Conservation (phyloP, 2,797 vertebrate species). For the Leptodactylus fallax region DNA sequence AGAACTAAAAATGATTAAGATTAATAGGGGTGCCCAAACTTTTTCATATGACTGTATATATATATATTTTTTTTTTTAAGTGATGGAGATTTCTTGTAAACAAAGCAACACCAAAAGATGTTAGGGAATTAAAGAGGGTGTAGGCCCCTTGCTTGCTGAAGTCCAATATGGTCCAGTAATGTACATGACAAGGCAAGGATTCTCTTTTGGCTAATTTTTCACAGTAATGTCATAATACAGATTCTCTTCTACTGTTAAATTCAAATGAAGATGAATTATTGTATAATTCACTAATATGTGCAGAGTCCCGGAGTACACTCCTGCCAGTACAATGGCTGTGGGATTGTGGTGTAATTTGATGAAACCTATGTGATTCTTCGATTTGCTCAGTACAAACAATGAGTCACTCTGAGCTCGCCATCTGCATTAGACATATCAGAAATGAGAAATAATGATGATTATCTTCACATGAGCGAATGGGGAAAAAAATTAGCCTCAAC, state of each 20-base stretch:
- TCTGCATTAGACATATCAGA: constrained; percentile 11
- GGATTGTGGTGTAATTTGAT: constrained; percentile 22
- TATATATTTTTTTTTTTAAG: no score
- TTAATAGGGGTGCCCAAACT: no score
- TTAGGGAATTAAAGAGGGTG: neutral
- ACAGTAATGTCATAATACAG: neutral
- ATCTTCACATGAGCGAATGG: neutral
- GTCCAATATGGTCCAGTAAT: no score
- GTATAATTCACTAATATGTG: constrained; percentile 17
- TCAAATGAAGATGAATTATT: constrained; percentile 19
- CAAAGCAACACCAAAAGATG: neutral
- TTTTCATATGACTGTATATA: no score
- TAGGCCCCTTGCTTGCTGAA: neutral
- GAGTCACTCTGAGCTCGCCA: constrained; percentile 11
- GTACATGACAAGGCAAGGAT: neutral
- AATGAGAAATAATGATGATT: neutral
- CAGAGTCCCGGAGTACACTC: neutral
- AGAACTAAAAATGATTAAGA: no score
- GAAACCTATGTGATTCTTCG: constrained; percentile 25
- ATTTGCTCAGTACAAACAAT: constrained; percentile 23
- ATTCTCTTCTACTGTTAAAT: neutral
- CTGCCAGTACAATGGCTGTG: neutral
- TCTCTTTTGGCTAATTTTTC: neutral
- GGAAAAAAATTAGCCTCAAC: neutral
- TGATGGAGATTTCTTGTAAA: neutral